Evolutionary conservation across 1,140 invertebrate species (phyloP), one percentile per base, ranked within the genome.

Genomic region (Chrysomallon squamiferum): DNA sequence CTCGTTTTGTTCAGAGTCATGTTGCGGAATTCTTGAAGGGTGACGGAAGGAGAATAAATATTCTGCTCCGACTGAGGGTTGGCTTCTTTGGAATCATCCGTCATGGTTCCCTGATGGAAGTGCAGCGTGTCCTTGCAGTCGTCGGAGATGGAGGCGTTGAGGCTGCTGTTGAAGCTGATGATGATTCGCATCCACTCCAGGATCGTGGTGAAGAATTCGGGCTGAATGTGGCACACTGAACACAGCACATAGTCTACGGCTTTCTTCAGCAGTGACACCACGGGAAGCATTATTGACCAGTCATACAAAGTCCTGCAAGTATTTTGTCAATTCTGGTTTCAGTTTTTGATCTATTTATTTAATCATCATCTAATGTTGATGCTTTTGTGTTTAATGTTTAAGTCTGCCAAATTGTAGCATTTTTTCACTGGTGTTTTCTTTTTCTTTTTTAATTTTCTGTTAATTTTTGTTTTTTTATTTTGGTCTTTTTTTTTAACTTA

Each of bases 171-270:
- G 4, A 85, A 87, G 0, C 84, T 83, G 25, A 88, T 80, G 69
- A 88, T 64, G 29, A 94, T 90, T 61, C 90, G 90, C 78, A 95
- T 90, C 77, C 90, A 90, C 74, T 91, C 88, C 25, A 95, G 80
- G 9, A 95, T 82, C 65, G 90, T 87, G 27, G 89, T 89, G 71
- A 94, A 95, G 25, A 93, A 85, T 50, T 90, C 89, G 0, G 93
- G 91, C 67, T 90, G 89, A 32, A 94, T 92, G 79, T 91, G 92
- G 80, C 93, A 96, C 68, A 95, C 88, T 0, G 93, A 91, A 78
- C 94, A 96, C 15, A 96, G 82, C 5, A 94, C 88, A 73, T 90
- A 88, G 80, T 93, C 92, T 1, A 95, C 86, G 1, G 93, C 89
- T 77, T 90, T 90, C 85, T 95, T 96, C 45, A 95, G 84, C 1